phyloP scores from a whole-genome alignment of 2,113 vertebrate species.

The Rhea americana region DNA sequence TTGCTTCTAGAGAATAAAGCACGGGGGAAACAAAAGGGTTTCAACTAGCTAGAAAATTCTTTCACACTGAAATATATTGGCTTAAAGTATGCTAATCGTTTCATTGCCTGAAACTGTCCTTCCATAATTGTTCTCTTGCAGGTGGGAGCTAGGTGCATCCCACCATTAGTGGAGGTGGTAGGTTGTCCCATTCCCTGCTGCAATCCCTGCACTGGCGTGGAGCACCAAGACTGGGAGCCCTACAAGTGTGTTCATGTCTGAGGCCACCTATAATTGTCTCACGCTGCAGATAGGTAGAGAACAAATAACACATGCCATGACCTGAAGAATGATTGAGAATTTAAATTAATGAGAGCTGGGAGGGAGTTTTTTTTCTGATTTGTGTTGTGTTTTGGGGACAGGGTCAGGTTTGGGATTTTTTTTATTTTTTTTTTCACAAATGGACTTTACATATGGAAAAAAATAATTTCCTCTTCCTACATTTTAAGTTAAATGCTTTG shows the following conservation, averaged over 20 bases:
- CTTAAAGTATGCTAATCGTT: not conserved
- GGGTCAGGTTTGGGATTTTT: not conserved
- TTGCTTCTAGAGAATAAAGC: not conserved
- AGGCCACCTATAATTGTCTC: not conserved
- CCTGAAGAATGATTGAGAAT: not conserved
- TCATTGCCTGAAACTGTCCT: not conserved
- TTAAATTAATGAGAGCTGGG: not conserved
- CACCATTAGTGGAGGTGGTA: not conserved
- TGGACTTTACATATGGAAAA: not conserved
- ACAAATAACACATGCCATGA: not conserved
- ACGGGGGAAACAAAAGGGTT: not conserved
- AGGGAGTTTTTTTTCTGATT: not conserved
- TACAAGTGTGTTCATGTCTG: fast-evolving
- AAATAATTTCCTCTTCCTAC: not conserved
- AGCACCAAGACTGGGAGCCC: not conserved
- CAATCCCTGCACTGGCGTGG: not conserved
- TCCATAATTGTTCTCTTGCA: not conserved
- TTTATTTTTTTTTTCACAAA: not conserved
- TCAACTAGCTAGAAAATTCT: not conserved
- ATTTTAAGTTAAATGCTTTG: not conserved
- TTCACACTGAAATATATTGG: not conserved
- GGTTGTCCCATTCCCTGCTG: not conserved
- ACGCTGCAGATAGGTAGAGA: not conserved
- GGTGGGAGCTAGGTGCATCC: not conserved
- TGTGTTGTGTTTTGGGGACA: not conserved